These are phyloP conservation scores for Dolichomitus sp. DNA, from an alignment of 2,888 invertebrate genomes.

Conservation along the genomic window DNA sequence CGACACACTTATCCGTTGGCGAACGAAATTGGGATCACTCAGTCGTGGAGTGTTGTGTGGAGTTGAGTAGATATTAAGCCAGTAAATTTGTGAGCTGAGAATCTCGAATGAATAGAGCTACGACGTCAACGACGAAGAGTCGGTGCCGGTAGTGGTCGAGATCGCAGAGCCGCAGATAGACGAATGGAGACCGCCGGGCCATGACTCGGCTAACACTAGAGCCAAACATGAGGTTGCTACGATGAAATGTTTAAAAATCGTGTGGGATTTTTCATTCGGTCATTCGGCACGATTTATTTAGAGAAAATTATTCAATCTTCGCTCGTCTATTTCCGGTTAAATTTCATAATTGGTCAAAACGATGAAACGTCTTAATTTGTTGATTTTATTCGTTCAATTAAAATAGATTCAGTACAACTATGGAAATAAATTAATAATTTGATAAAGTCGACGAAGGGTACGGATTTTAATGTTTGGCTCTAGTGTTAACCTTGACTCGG, in stretches of 20 bases:
- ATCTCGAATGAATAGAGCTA: conserved; percentile 28
- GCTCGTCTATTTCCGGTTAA: not conserved
- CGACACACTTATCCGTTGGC: conserved; percentile 51
- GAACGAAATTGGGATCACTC: conserved; percentile 64
- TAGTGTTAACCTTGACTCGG: too few species aligned
- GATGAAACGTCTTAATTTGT: not conserved
- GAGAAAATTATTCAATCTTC: not conserved
- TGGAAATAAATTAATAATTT: too few species aligned
- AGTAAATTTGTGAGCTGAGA: conserved; percentile 12
- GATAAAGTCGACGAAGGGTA: too few species aligned
- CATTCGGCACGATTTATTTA: not conserved
- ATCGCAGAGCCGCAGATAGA: not conserved
- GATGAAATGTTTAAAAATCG: not conserved
- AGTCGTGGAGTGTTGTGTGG: conserved; percentile 21
- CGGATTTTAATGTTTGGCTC: too few species aligned
- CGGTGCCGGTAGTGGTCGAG: conserved; percentile 8
- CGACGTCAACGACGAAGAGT: conserved; percentile 8
- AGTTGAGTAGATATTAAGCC: conserved; percentile 29
- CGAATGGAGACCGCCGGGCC: not conserved
- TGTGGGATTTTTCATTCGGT: conserved; percentile 24
- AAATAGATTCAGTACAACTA: not conserved
- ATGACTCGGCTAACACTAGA: not conserved
- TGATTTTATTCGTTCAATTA: not conserved
- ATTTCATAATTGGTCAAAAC: not conserved
- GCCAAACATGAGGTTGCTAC: not conserved